Evolutionary conservation across 1,140 invertebrate species (phyloP), one percentile per base, ranked within the genome.

Genomic region (Trachelipus rathkii): DNA sequence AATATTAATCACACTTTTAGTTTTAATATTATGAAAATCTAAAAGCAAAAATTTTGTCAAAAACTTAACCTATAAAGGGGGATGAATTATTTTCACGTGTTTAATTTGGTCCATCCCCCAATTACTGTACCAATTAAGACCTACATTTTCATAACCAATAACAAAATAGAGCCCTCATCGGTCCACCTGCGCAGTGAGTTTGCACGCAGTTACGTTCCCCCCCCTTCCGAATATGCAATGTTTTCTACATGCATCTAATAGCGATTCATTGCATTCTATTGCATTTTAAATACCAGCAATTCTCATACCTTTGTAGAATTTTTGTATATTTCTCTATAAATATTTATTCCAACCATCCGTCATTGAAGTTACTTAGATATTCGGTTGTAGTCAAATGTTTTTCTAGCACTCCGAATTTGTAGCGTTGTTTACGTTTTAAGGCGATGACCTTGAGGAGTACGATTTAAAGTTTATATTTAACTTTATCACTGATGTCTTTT

Each of bases 71-170:
- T 6, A 19, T 2, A 19, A 60, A 60, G 3, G 50, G 11, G 8
- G 19, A 60, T 19, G 50, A 60, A 2, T 13, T 19, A 60, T 60
- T 60, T 60, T 60, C 50, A 60, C 50, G 50, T 60, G 50, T 8
- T 60, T 15, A 60, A 15, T 60, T 33, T 33, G 33, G 33, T 33
- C 33, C 33, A 33, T 19, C 50, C 50, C 50, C 50, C 50, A 60
- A 60, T 60, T 60, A 60, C 50, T 3, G 19, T 60, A 60, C 50
- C 50, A 60, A 60, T 60, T 60, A 60, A 60, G 50, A 60, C 11
- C 19, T 19, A 60, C 50, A 13, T 60, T 60, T 19, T 8, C 50
- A 60, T 60, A 60, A 60, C 50, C 50, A 60, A 60, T 60, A 60
- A 19, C 50, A 60, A 60, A 60, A 15, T 19, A 60, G 50, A 19